Percentiles rank a stretch among this genome's conserved stretches.
These are phyloP conservation scores for Drosophila tani DNA, from an alignment of 1,140 invertebrate species.

Conservation along the genomic window DNA sequence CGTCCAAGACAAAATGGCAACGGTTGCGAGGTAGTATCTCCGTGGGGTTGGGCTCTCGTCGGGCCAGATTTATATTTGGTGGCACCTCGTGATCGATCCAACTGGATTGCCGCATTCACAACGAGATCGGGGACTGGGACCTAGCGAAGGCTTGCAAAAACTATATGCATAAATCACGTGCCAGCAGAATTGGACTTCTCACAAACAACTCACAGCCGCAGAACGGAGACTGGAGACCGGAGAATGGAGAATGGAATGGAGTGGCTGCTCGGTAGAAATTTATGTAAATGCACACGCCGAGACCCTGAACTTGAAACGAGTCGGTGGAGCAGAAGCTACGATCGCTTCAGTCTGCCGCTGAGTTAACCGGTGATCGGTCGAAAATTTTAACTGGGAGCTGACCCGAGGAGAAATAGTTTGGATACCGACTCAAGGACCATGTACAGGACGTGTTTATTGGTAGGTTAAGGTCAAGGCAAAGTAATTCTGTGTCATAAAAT, in stretches of 20 bases:
- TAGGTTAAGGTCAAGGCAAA: constrained; percentile 13
- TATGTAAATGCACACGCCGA: constrained; percentile 69
- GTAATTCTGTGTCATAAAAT: neutral
- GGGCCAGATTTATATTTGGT: constrained; percentile 23
- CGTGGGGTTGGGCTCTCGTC: constrained; percentile 26
- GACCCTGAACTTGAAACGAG: constrained; percentile 76
- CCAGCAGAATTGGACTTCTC: constrained; percentile 47
- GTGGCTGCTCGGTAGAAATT: constrained; percentile 61
- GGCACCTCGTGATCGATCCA: constrained; percentile 67
- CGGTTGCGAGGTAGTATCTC: constrained; percentile 40
- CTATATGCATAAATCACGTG: constrained; percentile 77
- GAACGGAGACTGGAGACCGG: constrained; percentile 27
- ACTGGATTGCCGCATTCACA: constrained; percentile 58
- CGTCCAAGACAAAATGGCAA: constrained; percentile 46
- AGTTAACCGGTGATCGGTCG: constrained; percentile 50
- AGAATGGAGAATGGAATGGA: constrained; percentile 51
- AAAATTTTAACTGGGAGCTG: constrained; percentile 12
- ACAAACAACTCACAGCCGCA: constrained; percentile 29
- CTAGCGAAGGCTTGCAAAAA: constrained; percentile 25
- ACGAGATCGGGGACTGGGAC: constrained; percentile 28
- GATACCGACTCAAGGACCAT: constrained; percentile 29
- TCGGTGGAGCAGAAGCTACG: constrained; percentile 34
- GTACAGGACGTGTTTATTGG: constrained; percentile 57
- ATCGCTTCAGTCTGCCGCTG: constrained; percentile 59
- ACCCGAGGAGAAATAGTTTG: constrained; percentile 7